These are phyloP conservation scores for Acanthosepion lycidas DNA, from an alignment of 2,888 invertebrate genomes.

Conservation along the genomic window DNA sequence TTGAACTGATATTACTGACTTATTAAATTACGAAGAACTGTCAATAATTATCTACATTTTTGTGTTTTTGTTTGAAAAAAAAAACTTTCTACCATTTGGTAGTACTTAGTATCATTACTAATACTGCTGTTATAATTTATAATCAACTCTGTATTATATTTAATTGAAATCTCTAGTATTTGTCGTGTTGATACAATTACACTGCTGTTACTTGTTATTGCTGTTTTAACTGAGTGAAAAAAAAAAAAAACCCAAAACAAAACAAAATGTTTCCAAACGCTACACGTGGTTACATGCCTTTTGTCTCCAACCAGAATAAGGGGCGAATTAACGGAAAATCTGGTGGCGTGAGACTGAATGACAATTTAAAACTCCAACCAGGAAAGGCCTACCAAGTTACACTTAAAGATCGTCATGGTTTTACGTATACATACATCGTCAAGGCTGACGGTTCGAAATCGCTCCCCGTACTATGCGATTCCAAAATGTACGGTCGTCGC, in stretches of 20 bases:
- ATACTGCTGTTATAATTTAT: constrained; percentile 35
- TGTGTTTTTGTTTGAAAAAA: background rate
- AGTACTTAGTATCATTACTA: background rate
- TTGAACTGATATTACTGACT: background rate
- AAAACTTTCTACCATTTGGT: background rate
- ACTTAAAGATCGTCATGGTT: constrained; percentile 66
- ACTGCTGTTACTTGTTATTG: background rate
- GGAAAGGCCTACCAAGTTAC: constrained; percentile 68
- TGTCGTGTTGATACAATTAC: background rate
- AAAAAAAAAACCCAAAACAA: too few species aligned
- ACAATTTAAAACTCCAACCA: constrained; percentile 54
- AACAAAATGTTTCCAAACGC: constrained; percentile 69
- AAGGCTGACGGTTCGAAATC: constrained; percentile 67
- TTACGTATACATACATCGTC: constrained; percentile 68
- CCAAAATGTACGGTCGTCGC: constrained; percentile 51
- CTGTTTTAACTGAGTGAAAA: background rate
- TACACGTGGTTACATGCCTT: constrained; percentile 70
- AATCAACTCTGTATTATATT: background rate
- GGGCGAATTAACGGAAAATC: constrained; percentile 54
- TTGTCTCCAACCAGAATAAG: constrained; percentile 64
- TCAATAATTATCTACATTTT: background rate
- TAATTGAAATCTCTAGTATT: background rate
- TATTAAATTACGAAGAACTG: background rate
- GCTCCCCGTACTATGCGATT: constrained; percentile 64
- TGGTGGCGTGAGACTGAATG: constrained; percentile 61